These are phyloP conservation scores for Emesis furor DNA, from an alignment of 2,888 invertebrate genomes.

Conservation along the genomic window DNA sequence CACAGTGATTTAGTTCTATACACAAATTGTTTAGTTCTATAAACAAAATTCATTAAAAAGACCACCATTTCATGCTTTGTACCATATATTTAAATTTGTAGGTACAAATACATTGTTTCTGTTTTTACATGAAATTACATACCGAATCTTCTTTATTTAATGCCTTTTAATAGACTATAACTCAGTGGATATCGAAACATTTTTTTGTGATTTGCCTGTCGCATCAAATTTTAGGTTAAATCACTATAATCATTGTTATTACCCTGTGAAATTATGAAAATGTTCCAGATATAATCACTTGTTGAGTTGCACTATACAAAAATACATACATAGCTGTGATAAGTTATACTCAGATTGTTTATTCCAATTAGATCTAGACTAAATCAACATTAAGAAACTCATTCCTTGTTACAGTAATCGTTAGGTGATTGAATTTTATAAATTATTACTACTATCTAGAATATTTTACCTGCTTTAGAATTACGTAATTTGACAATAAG, in stretches of 20 bases:
- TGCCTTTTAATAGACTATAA: too few relatives aligned
- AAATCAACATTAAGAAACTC: slow-evolving; percentile 6
- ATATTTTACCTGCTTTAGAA: slow-evolving; percentile 84
- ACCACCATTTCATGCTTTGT: too few relatives aligned
- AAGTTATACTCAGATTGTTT: slow-evolving; percentile 63
- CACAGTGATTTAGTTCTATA: too few relatives aligned
- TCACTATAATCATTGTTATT: background rate
- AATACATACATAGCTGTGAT: slow-evolving; percentile 75
- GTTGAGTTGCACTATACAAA: slow-evolving; percentile 11
- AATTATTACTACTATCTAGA: slow-evolving; percentile 80
- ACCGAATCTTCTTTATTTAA: too few relatives aligned
- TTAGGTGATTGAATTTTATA: slow-evolving; percentile 57
- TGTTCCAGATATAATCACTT: background rate
- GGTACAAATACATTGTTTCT: too few relatives aligned
- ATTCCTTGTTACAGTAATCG: slow-evolving; percentile 21
- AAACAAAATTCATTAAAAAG: too few relatives aligned
- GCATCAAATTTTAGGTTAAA: too few relatives aligned
- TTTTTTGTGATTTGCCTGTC: too few relatives aligned
- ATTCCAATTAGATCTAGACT: slow-evolving; percentile 19
- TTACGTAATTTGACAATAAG: slow-evolving; percentile 82
- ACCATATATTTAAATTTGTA: too few relatives aligned
- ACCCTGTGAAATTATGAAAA: background rate
- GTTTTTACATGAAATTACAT: too few relatives aligned
- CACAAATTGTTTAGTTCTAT: too few relatives aligned
- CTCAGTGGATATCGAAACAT: too few relatives aligned